Conservation (phyloP, 2,797 vertebrate species). For the Hephaestus fuliginosus region DNA sequence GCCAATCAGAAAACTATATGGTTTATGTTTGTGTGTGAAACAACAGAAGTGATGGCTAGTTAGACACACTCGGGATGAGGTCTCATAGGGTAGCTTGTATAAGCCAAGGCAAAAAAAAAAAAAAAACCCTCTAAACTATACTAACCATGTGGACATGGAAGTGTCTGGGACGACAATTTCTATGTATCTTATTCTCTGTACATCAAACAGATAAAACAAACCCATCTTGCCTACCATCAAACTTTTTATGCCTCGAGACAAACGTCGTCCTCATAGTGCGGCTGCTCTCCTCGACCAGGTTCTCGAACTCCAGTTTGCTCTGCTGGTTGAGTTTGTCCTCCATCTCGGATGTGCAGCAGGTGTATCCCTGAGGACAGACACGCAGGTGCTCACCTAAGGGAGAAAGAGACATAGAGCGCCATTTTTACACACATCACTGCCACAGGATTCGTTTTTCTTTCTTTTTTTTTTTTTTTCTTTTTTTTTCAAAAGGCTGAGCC, state of each 20-base stretch:
- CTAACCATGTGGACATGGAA: not conserved
- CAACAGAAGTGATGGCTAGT: not conserved
- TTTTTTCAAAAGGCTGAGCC: constrained; percentile 58
- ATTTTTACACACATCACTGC: constrained; percentile 64
- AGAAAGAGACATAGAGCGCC: constrained; percentile 59
- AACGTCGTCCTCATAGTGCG: constrained; percentile 92
- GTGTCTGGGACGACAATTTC: not conserved
- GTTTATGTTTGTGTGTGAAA: not conserved
- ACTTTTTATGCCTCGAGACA: constrained; percentile 95
- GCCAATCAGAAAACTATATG: constrained; percentile 3
- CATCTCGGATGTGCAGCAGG: constrained; percentile 98
- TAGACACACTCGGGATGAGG: not conserved
- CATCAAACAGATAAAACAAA: constrained; percentile 28
- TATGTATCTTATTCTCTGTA: not conserved
- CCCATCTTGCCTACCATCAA: constrained; percentile 90
- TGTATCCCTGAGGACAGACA: constrained; percentile 97
- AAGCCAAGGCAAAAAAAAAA: not conserved
- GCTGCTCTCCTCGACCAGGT: constrained; percentile 92
- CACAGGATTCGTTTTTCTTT: constrained; percentile 32
- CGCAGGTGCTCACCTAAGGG: constrained; percentile 94
- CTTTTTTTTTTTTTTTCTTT: no score
- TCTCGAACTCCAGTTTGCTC: constrained; percentile 96
- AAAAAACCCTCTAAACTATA: not conserved
- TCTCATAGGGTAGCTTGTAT: not conserved
- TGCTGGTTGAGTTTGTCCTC: constrained; percentile 94